Percentiles rank a stretch among this genome's conserved stretches.
These are phyloP conservation scores for Dendronephthya gigantea DNA, from an alignment of 64 coral and sea anemone species.

Conservation along the genomic window DNA sequence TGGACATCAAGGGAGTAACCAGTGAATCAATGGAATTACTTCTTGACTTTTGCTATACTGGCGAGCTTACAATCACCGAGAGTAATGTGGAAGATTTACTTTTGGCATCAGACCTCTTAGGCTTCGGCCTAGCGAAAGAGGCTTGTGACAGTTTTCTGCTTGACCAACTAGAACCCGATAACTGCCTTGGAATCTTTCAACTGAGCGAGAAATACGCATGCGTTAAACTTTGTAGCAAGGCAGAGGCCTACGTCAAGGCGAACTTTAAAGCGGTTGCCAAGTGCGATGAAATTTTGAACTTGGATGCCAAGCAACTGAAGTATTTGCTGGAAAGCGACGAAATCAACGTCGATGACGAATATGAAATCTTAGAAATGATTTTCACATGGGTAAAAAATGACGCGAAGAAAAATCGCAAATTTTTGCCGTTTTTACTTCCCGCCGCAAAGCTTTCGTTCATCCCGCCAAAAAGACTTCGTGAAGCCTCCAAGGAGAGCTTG, in stretches of 20 bases:
- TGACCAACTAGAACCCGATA: conserved; percentile 63
- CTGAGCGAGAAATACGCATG: conserved; percentile 69
- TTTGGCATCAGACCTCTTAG: conserved; percentile 68
- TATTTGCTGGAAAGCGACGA: conserved; percentile 54
- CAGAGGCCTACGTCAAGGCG: conserved; percentile 38
- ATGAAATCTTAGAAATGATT: conserved; percentile 57
- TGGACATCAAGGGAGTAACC: conserved; percentile 86
- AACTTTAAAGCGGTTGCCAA: conserved; percentile 64
- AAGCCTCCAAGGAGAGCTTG: conserved; percentile 44
- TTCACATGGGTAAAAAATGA: conserved; percentile 65
- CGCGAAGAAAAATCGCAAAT: conserved; percentile 30
- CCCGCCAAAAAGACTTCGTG: conserved; percentile 60
- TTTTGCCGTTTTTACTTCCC: conserved; percentile 65
- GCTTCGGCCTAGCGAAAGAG: conserved; percentile 77
- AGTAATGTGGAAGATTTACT: conserved; percentile 76
- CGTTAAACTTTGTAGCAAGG: conserved; percentile 47
- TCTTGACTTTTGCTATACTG: conserved; percentile 75
- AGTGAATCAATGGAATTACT: conserved; percentile 50
- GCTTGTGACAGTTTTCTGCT: conserved; percentile 74
- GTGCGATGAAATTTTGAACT: conserved; percentile 66
- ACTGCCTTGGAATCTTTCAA: conserved; percentile 68
- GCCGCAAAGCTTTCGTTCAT: conserved; percentile 65
- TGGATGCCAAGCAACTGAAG: conserved; percentile 51
- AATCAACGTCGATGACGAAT: conserved; percentile 54
- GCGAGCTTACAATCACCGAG: conserved; percentile 66